Evolutionary conservation across 2,113 vertebrate genomes (phyloP).

Genomic region (Budorcas taxicolor): DNA sequence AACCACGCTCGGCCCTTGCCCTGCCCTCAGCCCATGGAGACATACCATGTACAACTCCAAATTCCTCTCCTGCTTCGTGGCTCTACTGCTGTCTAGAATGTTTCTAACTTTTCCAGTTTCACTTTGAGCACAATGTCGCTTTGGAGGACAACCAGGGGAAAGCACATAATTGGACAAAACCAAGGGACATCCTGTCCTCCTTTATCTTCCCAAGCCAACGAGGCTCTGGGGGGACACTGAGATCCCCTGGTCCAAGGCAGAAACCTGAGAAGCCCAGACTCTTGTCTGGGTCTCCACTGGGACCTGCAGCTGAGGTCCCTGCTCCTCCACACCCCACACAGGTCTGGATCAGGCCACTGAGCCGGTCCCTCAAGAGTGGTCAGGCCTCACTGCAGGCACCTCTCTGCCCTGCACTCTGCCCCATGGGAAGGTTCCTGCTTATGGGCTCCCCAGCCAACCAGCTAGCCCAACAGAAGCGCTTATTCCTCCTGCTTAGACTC

Average conservation of each 20-base stretch:
- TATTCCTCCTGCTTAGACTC: neutral
- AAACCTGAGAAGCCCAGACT: neutral
- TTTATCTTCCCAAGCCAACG: neutral
- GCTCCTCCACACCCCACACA: neutral
- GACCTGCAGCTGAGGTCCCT: neutral
- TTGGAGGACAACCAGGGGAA: neutral
- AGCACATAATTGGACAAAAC: neutral
- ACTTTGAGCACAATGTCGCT: neutral
- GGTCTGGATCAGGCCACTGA: neutral
- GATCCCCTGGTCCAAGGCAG: neutral
- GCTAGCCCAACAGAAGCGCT: neutral
- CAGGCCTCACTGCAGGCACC: neutral
- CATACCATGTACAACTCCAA: neutral
- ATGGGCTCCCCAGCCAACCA: neutral
- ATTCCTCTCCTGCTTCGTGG: neutral
- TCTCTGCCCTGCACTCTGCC: neutral
- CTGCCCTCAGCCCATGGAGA: neutral
- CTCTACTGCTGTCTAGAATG: too few relatives aligned
- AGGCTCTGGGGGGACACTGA: neutral
- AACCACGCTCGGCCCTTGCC: accelerated
- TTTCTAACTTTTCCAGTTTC: neutral
- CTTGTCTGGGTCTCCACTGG: neutral
- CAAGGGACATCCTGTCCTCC: neutral
- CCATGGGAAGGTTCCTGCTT: too few relatives aligned
- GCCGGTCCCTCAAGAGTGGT: neutral